phyloP scores from a whole-genome alignment of 1,140 invertebrate species.

The Pogonognathellus flavescens region DNA sequence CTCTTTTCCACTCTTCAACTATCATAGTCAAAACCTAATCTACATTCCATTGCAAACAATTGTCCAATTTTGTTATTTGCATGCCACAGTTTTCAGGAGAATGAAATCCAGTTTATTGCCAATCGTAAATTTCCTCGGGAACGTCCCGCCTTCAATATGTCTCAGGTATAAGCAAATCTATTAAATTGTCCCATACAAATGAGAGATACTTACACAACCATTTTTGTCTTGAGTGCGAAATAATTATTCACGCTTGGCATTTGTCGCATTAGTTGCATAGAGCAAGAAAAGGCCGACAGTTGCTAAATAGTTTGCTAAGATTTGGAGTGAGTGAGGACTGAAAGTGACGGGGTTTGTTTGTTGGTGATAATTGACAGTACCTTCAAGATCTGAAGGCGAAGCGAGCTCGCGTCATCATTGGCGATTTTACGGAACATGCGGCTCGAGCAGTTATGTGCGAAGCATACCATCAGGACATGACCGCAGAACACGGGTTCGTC shows the following conservation, averaged over 20 bases:
- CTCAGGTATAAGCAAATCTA: slow-evolving; percentile 15
- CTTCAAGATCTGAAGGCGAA: slow-evolving; percentile 79
- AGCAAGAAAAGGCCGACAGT: no score
- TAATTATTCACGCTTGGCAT: not conserved
- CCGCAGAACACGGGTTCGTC: slow-evolving; percentile 75
- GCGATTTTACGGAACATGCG: slow-evolving; percentile 80
- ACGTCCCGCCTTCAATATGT: slow-evolving; percentile 52
- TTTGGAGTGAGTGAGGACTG: not conserved
- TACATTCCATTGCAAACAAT: not conserved
- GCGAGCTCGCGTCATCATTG: slow-evolving; percentile 81
- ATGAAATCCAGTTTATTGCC: slow-evolving; percentile 78
- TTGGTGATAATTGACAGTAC: slow-evolving; percentile 74
- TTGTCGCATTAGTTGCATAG: not conserved
- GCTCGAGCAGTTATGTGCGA: slow-evolving; percentile 74
- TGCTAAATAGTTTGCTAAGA: no score
- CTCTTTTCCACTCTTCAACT: not conserved
- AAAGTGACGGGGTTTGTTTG: slow-evolving; percentile 40
- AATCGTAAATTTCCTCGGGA: slow-evolving; percentile 80
- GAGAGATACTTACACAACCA: not conserved
- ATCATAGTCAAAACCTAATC: not conserved
- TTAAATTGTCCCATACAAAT: not conserved
- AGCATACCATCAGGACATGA: slow-evolving; percentile 77
- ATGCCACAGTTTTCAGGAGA: slow-evolving; percentile 71
- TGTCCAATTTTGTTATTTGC: not conserved
- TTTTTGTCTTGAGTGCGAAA: not conserved